Base-by-base conservation (phyloP, 2,797 vertebrate genomes). In the Holocentrus rufus region DNA sequence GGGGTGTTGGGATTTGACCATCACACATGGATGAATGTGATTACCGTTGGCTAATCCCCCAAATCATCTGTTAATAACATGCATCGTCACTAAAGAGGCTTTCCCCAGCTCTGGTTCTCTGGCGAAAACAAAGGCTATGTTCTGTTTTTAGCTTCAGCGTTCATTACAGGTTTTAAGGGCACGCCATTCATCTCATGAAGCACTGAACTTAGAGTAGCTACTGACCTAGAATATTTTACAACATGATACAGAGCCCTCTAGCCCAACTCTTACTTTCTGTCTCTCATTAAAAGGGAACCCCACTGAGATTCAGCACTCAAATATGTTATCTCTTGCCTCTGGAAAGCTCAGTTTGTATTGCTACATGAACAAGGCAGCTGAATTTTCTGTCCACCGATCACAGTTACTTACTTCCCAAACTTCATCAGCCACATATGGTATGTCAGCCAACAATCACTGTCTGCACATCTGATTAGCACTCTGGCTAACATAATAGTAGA, bases 141-240 rank as follows among this genome's bases (percentile, higher is more conserved):
- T 18, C 46, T 27, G 27, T 63, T 52, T 46, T 11, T 44, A 36
- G 22, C 36, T 79, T 31, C 46, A 31, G 44, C 8, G 9, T 22
- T 59, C 53, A 22, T 67, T 54, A 18, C 69, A 69, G 66, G 49
- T 69, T 85, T 74, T 65, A 61, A 30, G 3, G 22, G 25, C 25
- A 27, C 25, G 25, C 25, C 65, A 44, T 82, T 77, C 54, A 74
- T 53, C 76, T 85, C 57, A 66, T 30, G 61, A 77, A 59, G 76
- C 71, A 75, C 42, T 76, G 76, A 69, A 44, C 60, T 9, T 39
- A 25, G 47, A 53, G 66, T 69, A 68, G 34, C 64, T 74, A 64
- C 73, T 89, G 85, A 89, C 87, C 85, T 86, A 85, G 80, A 86
- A 82, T 75, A 14, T 60, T 10, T 60, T 15, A 36, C 22, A 10